phyloP scores from a whole-genome alignment of 2,888 invertebrate species.

The Serripes groenlandicus region DNA sequence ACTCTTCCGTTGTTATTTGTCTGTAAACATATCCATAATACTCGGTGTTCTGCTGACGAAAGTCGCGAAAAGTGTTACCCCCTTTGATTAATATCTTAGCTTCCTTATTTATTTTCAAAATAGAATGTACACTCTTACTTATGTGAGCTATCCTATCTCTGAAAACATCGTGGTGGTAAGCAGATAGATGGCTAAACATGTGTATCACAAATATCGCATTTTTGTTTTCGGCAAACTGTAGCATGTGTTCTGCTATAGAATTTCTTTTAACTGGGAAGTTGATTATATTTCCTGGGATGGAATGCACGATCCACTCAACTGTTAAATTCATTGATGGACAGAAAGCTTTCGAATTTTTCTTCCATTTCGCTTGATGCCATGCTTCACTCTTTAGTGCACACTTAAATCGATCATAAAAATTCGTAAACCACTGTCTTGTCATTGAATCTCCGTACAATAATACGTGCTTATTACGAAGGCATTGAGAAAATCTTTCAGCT shows the following conservation, averaged over 20 bases:
- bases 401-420: background rate
- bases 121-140: conserved; percentile 17
- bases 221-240: background rate
- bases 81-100: conserved; percentile 29
- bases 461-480: conserved; percentile 27
- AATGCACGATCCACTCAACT: conserved; percentile 11
- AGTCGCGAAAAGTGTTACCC: background rate
- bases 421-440: conserved; percentile 24
- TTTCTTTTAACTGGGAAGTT: background rate
- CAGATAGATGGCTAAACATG: conserved; percentile 17
- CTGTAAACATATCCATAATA: conserved; percentile 25
- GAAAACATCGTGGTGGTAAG: conserved; percentile 27
- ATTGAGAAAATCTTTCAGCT: background rate
- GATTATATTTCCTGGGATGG: conserved; percentile 22
- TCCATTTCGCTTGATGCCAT: conserved; percentile 31
- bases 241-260: conserved; percentile 6
- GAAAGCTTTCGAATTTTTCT: conserved; percentile 13
- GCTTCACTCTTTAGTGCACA: conserved; percentile 18
- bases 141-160: conserved; percentile 11
- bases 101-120: conserved; percentile 2
- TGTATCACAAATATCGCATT: conserved; percentile 33
- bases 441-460: conserved; percentile 39
- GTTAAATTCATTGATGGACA: conserved; percentile 10
- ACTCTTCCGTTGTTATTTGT: conserved; percentile 25
- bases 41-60: conserved; percentile 15